These are phyloP conservation scores for Melieria picta DNA, from an alignment of 2,888 invertebrate genomes.

Conservation along the genomic window DNA sequence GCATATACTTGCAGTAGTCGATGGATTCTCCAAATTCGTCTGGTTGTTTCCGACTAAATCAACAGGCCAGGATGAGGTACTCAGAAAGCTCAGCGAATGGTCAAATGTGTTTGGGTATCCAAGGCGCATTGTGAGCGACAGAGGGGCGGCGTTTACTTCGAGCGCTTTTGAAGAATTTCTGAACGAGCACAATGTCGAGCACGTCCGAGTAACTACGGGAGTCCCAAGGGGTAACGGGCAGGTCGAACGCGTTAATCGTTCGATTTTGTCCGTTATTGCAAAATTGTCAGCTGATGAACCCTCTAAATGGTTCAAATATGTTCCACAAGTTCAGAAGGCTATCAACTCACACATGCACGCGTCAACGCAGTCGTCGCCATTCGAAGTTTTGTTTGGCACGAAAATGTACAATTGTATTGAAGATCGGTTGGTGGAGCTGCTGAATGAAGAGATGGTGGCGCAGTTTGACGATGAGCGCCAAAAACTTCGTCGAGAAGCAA, in stretches of 20 bases:
- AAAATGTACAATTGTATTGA: constrained; percentile 21
- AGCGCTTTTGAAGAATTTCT: not conserved
- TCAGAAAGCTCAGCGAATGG: constrained; percentile 26
- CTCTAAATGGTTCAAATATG: constrained; percentile 36
- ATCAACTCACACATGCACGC: constrained; percentile 27
- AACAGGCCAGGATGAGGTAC: constrained; percentile 22
- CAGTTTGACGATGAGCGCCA: constrained; percentile 26
- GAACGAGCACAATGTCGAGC: not conserved
- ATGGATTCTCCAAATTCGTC: constrained; percentile 34
- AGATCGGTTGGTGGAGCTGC: constrained; percentile 17
- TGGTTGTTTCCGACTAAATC: constrained; percentile 36
- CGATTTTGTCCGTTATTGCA: constrained; percentile 25
- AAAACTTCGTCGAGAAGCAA: constrained; percentile 26
- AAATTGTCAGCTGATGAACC: constrained; percentile 20
- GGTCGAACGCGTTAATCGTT: constrained; percentile 7
- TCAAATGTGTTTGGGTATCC: constrained; percentile 3
- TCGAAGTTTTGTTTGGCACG: constrained; percentile 37
- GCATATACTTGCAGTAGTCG: constrained; percentile 25
- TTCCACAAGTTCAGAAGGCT: constrained; percentile 26
- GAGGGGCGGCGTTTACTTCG: not conserved
- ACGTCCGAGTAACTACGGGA: not conserved
- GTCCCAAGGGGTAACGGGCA: not conserved
- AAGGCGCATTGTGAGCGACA: not conserved
- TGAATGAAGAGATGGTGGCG: constrained; percentile 17
- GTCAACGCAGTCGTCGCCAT: constrained; percentile 29